A percentile compares a stretch with the other conserved stretches of the same genome.
phyloP scores from a whole-genome alignment of 1,140 invertebrate genomes.

The Neomicropteryx cornuta region DNA sequence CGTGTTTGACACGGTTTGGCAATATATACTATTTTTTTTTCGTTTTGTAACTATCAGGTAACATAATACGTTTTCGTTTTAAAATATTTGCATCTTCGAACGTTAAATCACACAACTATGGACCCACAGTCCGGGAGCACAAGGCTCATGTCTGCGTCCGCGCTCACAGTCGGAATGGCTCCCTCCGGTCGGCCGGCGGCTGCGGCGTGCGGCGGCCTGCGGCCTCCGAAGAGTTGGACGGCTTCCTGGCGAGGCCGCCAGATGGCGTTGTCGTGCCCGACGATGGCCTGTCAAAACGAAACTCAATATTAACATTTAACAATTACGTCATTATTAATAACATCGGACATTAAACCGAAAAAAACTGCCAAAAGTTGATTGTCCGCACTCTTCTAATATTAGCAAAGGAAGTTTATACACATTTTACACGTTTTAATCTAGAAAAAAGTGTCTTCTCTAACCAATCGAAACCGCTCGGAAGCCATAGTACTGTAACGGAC shows the following conservation, averaged over 20 bases:
- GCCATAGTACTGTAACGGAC: too few species aligned
- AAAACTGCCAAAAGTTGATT: conserved; percentile 7
- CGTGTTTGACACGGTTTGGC: too few species aligned
- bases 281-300: conserved; percentile 41
- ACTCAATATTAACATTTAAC: conserved; percentile 12
- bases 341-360: conserved; percentile 11
- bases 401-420: not conserved
- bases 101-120: too few species aligned
- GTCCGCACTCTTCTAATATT: not conserved
- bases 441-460: not conserved
- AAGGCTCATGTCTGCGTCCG: too few species aligned
- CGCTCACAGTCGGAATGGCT: conserved; percentile 33
- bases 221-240: conserved; percentile 47
- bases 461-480: not conserved
- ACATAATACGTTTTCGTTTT: too few species aligned
- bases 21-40: too few species aligned
- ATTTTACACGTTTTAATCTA: not conserved
- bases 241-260: conserved; percentile 45
- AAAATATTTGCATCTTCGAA: too few species aligned
- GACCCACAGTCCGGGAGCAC: too few species aligned
- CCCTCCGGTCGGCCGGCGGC: conserved; percentile 38
- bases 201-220: conserved; percentile 55
- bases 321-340: conserved; percentile 10
- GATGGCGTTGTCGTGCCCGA: conserved; percentile 58
- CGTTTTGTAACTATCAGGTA: too few species aligned